Evolutionary conservation across 2,888 invertebrate genomes (phyloP), one percentile per base, ranked within the genome.

Genomic region (Zygothrica quintamaculata): DNA sequence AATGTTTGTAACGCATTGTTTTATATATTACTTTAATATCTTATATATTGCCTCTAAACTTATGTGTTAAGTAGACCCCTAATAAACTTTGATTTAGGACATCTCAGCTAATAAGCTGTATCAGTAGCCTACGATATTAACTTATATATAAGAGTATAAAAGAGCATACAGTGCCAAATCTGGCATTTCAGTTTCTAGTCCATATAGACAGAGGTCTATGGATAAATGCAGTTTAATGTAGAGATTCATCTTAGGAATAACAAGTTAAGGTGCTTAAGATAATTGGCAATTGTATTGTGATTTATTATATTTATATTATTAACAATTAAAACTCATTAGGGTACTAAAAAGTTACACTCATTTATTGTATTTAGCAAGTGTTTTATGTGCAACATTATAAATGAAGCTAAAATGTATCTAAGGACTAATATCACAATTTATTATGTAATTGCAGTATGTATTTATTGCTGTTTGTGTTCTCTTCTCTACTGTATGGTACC

Each of bases 351-450:
- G 59, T 61, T 55, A 57, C 22, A 55, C 61, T 65, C 51, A 33
- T 77, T 79, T 76, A 80, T 86, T 80, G 46, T 62, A 76, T 56
- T 46, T 64, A 66, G 67, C 46, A 75, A 65, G 59, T 60, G 65
- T 58, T 60, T 42, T 51, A 42, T 33, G 81, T 73, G 80, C 74
- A 74, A 74, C 69, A 50, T 44, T 59, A 53, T n/a, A 59, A 47
- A 65, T 64, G 84, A 84, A 66, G 81, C 79, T 88, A 88, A 81
- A 74, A 84, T 88, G 80, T 87, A 77, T 84, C 88, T 89, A 89
- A 88, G 67, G 88, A 78, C 90, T 90, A 90, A 90, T 90, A 90
- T 90, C 89, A 90, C 89, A 90, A 90, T 86, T 84, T 86, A 76
- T 78, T 69, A 78, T 79, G 65, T 77, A 79, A 80, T 77, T 76